phyloP scores from a whole-genome alignment of 2,797 vertebrate genomes.

The Limnodromus scolopaceus region DNA sequence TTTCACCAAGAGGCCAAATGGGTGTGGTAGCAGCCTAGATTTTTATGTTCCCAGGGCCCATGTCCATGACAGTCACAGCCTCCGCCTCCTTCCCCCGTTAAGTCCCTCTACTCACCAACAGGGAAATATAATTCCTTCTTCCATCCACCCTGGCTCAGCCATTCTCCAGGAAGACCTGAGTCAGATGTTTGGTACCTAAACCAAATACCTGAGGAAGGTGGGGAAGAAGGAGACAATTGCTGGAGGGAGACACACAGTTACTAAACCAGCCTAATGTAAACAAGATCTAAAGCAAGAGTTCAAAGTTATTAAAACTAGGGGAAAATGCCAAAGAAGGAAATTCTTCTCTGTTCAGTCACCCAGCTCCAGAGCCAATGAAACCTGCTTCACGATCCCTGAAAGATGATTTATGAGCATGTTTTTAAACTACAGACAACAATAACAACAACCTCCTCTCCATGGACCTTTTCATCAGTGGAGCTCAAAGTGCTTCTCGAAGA shows the following conservation, averaged over 20 bases:
- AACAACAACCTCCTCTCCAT: conserved; percentile 3
- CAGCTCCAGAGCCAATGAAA: conserved; percentile 41
- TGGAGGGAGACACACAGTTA: conserved; percentile 59
- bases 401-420: conserved; percentile 52
- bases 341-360: conserved; percentile 64
- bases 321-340: conserved; percentile 71
- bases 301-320: conserved; percentile 68
- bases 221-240: conserved; percentile 66
- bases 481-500: not conserved
- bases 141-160: not conserved
- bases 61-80: not conserved
- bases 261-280: conserved; percentile 64
- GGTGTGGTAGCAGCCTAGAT: not conserved
- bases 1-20: not conserved
- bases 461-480: not conserved
- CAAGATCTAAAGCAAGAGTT: conserved; percentile 68
- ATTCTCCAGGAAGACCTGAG: conserved; percentile 60
- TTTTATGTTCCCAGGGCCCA: not conserved
- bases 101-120: not conserved
- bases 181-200: conserved; percentile 72
- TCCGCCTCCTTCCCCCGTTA: not conserved
- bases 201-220: conserved; percentile 69
- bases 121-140: not conserved
- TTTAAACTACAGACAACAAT: conserved; percentile 50
- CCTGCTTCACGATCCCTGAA: not conserved